Evolutionary conservation across 2,113 vertebrate species (phyloP), one percentile per base, ranked within the genome.

Genomic region (Xiphophorus hellerii): DNA sequence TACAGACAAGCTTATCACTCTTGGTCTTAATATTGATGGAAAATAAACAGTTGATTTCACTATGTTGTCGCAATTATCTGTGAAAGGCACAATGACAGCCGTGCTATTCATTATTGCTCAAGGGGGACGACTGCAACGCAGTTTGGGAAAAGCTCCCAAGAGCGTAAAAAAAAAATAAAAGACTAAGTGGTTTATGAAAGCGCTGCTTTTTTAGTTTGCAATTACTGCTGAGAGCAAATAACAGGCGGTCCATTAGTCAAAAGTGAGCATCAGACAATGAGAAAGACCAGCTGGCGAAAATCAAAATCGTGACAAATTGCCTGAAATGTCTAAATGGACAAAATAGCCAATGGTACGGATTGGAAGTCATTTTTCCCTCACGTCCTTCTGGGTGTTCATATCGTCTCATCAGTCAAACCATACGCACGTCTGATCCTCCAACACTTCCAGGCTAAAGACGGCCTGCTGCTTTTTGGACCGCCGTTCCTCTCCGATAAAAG

Each of bases 151-250:
- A 76, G 54, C 66, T 30, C 81, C 74, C 27, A 8, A 64, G 72
- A 8, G 70, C 58, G 76, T 74, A 3, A 10, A 37, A 37, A 37
- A 37, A 0, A 10, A 61, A 77, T 80, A 48, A 51, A 42, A 44
- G 17, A 62, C 64, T 9, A 61, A 86, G 60, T 71, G 74, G 68
- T 62, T 80, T 69, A 69, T 44, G 25, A 74, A 80, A 88, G 67
- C 60, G 60, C 64, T 67, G 71, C 68, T 66, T 68, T 74, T 15
- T 67, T 73, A 31, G 68, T 72, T 71, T 42, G 77, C 22, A 62
- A 42, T 62, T 11, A 31, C 73, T 62, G 81, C 84, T 69, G 67
- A 64, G 61, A 86, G 63, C 62, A 62, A 88, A 90, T 62, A 81
- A 51, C 76, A 66, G 70, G 31, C 37, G 3, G 74, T 62, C 44